Base-by-base conservation (phyloP, 2,113 vertebrate genomes). In the Tinamus guttatus region DNA sequence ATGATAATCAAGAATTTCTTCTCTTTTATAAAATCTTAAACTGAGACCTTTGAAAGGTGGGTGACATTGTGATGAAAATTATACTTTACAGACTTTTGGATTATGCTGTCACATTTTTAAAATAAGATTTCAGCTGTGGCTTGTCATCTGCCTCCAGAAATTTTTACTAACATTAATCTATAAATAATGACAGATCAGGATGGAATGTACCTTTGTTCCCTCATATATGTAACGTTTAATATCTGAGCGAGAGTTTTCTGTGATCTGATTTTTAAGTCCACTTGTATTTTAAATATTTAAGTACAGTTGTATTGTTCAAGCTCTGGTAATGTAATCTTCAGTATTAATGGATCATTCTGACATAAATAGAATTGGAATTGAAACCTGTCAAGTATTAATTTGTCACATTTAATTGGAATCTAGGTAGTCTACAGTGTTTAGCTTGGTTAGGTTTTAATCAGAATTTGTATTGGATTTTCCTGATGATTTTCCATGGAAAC, bases 321-420 rank as follows among this genome's bases (percentile, higher is more conserved):
- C 95, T 96, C 76, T 96, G 70, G 63, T 96, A 92, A 96, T 92
- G 82, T 95, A 73, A 74, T 95, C 88, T 95, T 93, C 85, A 94
- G 36, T 91, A 97, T 96, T 97, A 97, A 97, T 96, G 91, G 93
- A 89, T 96, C 92, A 95, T 96, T 97, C 85, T 97, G 94, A 97
- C 89, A 96, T 94, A 96, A 97, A 96, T 90, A 98, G 93, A 97
- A 97, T 81, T 95, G 80, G 75, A 98, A 97, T 86, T 95, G 96
- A 98, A 98, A 97, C 81, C 93, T 97, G 94, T 96, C 96, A 97
- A 86, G 56, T 40, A 13, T 96, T 97, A 78, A 94, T 97, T 96
- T 98, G 91, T 97, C 91, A 95, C 77, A 94, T 97, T 96, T 98
- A 97, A 97, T 97, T 98, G 92, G 94, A 98, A 96, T 97, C 60